These are phyloP conservation scores for Cephalotes varians DNA, from an alignment of 2,888 invertebrate species.

Conservation along the genomic window DNA sequence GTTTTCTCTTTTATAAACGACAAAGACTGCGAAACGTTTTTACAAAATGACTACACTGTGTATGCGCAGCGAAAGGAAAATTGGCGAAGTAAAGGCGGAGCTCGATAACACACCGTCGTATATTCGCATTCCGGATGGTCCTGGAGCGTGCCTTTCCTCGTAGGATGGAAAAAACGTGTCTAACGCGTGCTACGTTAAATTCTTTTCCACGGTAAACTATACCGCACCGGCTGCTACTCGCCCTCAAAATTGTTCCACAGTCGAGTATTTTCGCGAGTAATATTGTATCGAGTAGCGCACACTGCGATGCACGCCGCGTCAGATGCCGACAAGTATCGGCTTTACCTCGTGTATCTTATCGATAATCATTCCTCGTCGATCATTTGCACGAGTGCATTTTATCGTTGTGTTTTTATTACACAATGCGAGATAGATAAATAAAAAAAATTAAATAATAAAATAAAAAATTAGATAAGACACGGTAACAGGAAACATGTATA, in stretches of 20 bases:
- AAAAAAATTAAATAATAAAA: neutral
- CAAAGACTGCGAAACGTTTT: neutral
- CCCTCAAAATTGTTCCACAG: neutral
- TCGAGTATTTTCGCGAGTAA: slow-evolving; percentile 8
- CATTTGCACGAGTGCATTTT: slow-evolving; percentile 11
- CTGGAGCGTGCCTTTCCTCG: neutral
- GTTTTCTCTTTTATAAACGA: neutral
- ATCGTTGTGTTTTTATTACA: neutral
- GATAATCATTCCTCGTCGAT: neutral
- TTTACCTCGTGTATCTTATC: neutral
- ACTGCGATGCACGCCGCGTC: neutral
- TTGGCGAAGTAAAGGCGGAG: slow-evolving; percentile 29
- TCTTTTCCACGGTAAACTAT: slow-evolving; percentile 18
- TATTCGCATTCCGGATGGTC: neutral
- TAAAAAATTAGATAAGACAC: neutral
- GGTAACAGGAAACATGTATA: neutral
- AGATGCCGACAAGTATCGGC: slow-evolving; percentile 2
- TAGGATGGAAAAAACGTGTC: neutral
- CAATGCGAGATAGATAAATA: neutral
- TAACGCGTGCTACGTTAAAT: slow-evolving; percentile 8
- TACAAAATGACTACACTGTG: neutral
- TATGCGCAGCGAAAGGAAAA: slow-evolving; percentile 11
- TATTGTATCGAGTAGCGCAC: slow-evolving; percentile 5
- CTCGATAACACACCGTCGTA: slow-evolving; percentile 6
- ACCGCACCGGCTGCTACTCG: neutral